phyloP scores from a whole-genome alignment of 2,797 vertebrate genomes.

The Syngnathus rostellatus region DNA sequence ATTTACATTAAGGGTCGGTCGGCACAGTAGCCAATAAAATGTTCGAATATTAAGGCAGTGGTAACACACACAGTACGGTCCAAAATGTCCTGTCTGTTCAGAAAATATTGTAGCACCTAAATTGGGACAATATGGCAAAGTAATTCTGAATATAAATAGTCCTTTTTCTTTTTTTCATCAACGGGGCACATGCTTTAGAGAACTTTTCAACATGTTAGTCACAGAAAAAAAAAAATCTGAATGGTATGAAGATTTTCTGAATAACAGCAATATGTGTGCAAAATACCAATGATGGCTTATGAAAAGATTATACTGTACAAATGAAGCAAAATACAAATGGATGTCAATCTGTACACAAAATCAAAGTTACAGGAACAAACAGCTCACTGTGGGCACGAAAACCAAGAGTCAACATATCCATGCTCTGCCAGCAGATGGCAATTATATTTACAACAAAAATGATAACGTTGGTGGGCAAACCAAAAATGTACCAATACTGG shows the following conservation, averaged over 20 bases:
- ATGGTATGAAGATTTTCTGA: constrained; percentile 37
- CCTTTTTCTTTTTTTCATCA: constrained; percentile 4
- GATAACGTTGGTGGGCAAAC: constrained; percentile 14
- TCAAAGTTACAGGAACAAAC: constrained; percentile 59
- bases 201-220: constrained; percentile 15
- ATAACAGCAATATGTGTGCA: constrained; percentile 48
- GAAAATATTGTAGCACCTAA: constrained; percentile 40
- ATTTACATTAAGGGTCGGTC: constrained; percentile 14
- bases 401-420: constrained; percentile 73
- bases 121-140: constrained; percentile 21
- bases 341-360: constrained; percentile 26
- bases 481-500: constrained; percentile 15
- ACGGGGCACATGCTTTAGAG: constrained; percentile 18
- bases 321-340: constrained; percentile 13
- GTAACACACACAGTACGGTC: constrained; percentile 5
- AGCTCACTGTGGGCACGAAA: constrained; percentile 66
- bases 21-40: constrained; percentile 15
- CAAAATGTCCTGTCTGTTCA: not conserved
- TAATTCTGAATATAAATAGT: constrained; percentile 29
- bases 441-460: constrained; percentile 55
- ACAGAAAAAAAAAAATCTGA: constrained; percentile 35
- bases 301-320: constrained; percentile 18
- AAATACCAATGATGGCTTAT: constrained; percentile 33
- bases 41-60: constrained; percentile 53
- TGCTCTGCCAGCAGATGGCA: constrained; percentile 87